phyloP scores from a whole-genome alignment of 2,888 invertebrate species.

The Caenorhabditis macrosperma region DNA sequence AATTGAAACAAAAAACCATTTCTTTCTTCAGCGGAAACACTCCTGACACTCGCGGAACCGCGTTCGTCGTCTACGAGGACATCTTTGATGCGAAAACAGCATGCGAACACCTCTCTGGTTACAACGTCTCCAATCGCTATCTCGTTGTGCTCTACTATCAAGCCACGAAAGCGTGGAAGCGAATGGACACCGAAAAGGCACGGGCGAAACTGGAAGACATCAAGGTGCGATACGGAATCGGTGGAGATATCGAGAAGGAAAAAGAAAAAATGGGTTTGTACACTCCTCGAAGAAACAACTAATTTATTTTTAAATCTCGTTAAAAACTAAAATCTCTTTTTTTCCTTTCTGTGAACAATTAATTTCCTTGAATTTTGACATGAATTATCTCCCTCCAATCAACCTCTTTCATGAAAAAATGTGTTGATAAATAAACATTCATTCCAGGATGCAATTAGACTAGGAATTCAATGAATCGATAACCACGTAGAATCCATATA shows the following conservation, averaged over 20 bases:
- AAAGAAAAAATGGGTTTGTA: slow-evolving; percentile 72
- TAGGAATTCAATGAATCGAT: not conserved
- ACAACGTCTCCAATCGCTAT: slow-evolving; percentile 98
- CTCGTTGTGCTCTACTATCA: slow-evolving; percentile 99
- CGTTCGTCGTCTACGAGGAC: slow-evolving; percentile 99
- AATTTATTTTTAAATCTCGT: not conserved
- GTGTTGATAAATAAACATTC: not conserved
- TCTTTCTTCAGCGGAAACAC: slow-evolving; percentile 88
- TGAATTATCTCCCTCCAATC: too few species aligned
- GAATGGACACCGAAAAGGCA: slow-evolving; percentile 82
- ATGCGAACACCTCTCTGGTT: slow-evolving; percentile 98
- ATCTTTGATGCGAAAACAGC: slow-evolving; percentile 99
- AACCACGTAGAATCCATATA: not conserved
- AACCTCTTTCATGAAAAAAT: not conserved
- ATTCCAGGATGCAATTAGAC: not conserved
- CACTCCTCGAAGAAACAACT: slow-evolving; percentile 62
- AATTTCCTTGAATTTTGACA: not conserved
- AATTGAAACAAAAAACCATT: not conserved
- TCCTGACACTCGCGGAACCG: slow-evolving; percentile 97
- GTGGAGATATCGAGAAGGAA: slow-evolving; percentile 79
- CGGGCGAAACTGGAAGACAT: slow-evolving; percentile 82
- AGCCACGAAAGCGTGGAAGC: slow-evolving; percentile 82
- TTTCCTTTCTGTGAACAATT: not conserved
- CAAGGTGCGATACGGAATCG: slow-evolving; percentile 82
- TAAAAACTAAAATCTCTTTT: not conserved